phyloP scores from a whole-genome alignment of 2,797 vertebrate genomes.

The Sebastes elongatus region DNA sequence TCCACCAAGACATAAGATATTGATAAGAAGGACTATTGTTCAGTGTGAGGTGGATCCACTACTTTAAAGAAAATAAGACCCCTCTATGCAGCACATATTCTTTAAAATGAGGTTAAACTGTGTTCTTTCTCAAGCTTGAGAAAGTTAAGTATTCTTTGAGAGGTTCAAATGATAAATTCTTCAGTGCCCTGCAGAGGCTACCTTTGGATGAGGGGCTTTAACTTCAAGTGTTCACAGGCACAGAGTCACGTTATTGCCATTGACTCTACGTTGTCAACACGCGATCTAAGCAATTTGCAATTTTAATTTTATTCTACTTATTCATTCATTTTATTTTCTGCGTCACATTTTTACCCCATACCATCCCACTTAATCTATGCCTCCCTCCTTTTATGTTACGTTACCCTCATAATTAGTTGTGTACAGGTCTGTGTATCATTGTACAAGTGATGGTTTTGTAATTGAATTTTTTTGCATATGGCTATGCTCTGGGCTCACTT shows the following conservation, averaged over 20 bases:
- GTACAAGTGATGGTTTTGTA: not conserved
- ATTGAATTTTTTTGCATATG: no score
- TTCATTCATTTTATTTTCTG: not conserved
- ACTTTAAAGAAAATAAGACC: not conserved
- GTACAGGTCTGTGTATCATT: not conserved
- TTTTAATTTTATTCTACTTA: not conserved
- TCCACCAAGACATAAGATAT: slow-evolving; percentile 4
- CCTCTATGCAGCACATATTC: not conserved
- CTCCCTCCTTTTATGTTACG: not conserved
- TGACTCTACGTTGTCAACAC: not conserved
- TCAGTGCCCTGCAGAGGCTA: fast-evolving
- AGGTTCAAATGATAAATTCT: not conserved
- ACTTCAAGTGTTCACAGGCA: not conserved
- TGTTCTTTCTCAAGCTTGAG: not conserved
- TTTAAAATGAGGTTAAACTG: slow-evolving; percentile 1
- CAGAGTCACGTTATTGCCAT: not conserved
- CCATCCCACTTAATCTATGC: not conserved
- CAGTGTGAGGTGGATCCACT: not conserved
- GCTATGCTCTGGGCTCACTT: no score
- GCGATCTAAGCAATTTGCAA: fast-evolving
- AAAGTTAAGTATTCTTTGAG: not conserved
- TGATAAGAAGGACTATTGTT: not conserved
- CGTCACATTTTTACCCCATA: not conserved
- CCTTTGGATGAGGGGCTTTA: not conserved
- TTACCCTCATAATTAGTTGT: not conserved